These are phyloP conservation scores for Eumacrocentrus americanus DNA, from an alignment of 2,888 invertebrate species.

Conservation along the genomic window DNA sequence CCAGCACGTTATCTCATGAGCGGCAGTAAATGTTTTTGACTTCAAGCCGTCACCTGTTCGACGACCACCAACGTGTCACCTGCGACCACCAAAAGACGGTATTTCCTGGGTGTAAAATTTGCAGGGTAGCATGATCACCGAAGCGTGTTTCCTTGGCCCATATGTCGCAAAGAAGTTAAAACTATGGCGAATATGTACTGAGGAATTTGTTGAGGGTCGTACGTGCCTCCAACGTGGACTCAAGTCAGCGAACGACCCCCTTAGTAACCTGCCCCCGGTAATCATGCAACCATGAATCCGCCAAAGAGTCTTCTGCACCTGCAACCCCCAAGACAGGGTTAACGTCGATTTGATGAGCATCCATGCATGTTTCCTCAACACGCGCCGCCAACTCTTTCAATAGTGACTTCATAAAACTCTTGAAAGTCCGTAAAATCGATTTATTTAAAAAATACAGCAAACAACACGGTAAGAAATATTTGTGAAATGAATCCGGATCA, in stretches of 20 bases:
- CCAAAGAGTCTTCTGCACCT: slow-evolving; percentile 49
- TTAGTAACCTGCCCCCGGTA: slow-evolving; percentile 43
- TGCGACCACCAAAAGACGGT: slow-evolving; percentile 47
- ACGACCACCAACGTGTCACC: slow-evolving; percentile 42
- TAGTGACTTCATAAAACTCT: not conserved
- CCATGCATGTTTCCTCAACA: slow-evolving; percentile 57
- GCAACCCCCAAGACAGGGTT: slow-evolving; percentile 59
- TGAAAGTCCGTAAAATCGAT: too few relatives aligned
- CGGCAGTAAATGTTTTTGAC: too few relatives aligned
- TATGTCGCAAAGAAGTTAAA: slow-evolving; percentile 37
- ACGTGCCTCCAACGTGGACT: slow-evolving; percentile 3
- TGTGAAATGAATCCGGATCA: too few relatives aligned
- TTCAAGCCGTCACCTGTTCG: slow-evolving; percentile 19
- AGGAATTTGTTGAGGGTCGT: not conserved
- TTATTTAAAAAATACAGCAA: too few relatives aligned
- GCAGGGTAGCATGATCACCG: slow-evolving; percentile 34
- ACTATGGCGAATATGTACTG: slow-evolving; percentile 3
- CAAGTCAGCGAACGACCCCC: slow-evolving; percentile 23
- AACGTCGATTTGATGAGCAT: slow-evolving; percentile 37
- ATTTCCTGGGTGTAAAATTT: slow-evolving; percentile 33
- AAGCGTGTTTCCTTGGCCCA: slow-evolving; percentile 46
- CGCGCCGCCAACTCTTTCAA: slow-evolving; percentile 39
- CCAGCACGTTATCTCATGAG: too few relatives aligned
- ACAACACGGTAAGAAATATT: too few relatives aligned
- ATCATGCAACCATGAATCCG: slow-evolving; percentile 61